Evolutionary conservation across 2,797 vertebrate species (phyloP).

Genomic region (Cyprinodon diabolis): DNA sequence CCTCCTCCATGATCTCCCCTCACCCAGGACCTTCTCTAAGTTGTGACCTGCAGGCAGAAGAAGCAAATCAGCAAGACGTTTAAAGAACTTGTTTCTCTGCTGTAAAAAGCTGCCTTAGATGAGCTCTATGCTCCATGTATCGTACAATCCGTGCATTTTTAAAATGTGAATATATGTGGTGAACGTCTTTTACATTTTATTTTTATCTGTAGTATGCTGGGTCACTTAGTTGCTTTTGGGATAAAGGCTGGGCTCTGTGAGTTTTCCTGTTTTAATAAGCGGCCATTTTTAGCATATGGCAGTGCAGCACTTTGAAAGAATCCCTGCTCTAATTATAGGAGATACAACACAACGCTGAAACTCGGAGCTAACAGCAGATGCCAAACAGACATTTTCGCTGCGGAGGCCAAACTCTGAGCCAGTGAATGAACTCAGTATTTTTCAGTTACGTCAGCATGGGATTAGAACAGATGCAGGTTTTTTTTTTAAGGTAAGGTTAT

Average conservation of each 20-base stretch:
- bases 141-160: slow-evolving; percentile 19
- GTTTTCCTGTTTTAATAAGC: not conserved
- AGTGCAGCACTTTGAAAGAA: slow-evolving; percentile 7
- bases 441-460: not conserved
- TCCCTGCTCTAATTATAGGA: slow-evolving; percentile 13
- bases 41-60: slow-evolving; percentile 12
- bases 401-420: not conserved
- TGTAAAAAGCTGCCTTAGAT: slow-evolving; percentile 10
- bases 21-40: not conserved
- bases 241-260: not conserved
- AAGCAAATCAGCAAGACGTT: slow-evolving; percentile 22
- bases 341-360: not conserved
- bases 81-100: slow-evolving; percentile 12
- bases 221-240: slow-evolving; percentile 1
- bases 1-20: slow-evolving; percentile 20
- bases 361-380: not conserved
- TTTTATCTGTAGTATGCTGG: slow-evolving; percentile 3
- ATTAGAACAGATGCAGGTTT: not conserved
- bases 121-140: slow-evolving; percentile 10
- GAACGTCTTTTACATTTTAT: not conserved
- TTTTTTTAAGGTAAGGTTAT: too few species aligned
- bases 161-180: slow-evolving; percentile 31
- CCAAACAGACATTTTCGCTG: slow-evolving; percentile 4
- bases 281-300: slow-evolving; percentile 4
- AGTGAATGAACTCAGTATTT: slow-evolving; percentile 2